phyloP scores from a whole-genome alignment of 2,113 vertebrate species.

The Gallinago paraguaiae region DNA sequence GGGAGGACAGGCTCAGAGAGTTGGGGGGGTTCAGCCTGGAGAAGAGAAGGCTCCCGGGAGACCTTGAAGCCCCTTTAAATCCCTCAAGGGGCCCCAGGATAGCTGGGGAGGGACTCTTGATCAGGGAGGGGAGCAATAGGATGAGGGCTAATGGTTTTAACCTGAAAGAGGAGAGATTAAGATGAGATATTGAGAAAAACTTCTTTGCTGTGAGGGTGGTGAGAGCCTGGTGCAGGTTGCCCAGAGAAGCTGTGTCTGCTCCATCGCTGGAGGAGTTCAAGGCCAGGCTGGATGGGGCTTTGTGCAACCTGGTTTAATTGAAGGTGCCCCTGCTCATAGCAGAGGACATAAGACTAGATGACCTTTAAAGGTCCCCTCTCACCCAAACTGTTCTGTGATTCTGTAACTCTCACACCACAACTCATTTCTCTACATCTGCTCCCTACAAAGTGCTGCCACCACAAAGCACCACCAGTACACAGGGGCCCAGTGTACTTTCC shows the following conservation, averaged over 20 bases:
- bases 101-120: too few species aligned
- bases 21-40: not conserved
- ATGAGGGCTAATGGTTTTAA: not conserved
- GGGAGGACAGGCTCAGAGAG: not conserved
- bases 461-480: fast-evolving
- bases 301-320: not conserved
- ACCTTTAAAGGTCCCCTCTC: not conserved
- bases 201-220: not conserved
- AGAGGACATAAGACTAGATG: not conserved
- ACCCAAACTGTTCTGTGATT: not conserved
- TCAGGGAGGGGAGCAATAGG: not conserved
- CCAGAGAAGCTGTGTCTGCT: not conserved
- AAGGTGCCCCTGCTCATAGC: not conserved
- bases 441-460: fast-evolving
- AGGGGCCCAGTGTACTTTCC: not conserved
- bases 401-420: fast-evolving
- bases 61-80: not conserved
- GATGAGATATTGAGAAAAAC: not conserved
- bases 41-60: not conserved
- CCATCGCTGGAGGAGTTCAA: not conserved
- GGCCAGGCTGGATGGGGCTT: not conserved
- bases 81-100: not conserved
- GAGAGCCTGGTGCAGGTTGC: not conserved
- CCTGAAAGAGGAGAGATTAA: not conserved
- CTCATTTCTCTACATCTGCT: fast-evolving